phyloP scores from a whole-genome alignment of 2,113 vertebrate species.

The Rhinopomastus cyanomelas region DNA sequence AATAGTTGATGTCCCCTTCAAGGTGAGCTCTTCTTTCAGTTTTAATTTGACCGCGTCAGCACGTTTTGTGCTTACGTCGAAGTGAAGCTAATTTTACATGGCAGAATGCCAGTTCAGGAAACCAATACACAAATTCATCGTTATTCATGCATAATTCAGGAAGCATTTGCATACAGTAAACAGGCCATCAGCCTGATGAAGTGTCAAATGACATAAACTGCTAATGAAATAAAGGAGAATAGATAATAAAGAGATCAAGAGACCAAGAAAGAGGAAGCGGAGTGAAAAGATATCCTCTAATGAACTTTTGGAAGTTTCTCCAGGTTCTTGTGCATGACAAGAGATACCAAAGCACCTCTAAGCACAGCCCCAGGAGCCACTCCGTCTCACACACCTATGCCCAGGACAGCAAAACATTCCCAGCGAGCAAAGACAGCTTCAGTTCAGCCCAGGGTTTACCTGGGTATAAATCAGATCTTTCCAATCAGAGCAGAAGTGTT shows the following conservation, averaged over 20 bases:
- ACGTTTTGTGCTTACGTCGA: neutral
- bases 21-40: slow-evolving; percentile 23
- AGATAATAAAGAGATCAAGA: slow-evolving; percentile 28
- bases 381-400: neutral
- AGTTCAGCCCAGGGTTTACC: neutral
- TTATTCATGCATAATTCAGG: slow-evolving; percentile 66
- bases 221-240: slow-evolving; percentile 55
- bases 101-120: slow-evolving; percentile 54
- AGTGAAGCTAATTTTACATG: slow-evolving; percentile 54
- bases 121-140: slow-evolving; percentile 40
- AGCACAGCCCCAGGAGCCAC: neutral
- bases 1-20: neutral
- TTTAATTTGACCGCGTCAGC: neutral
- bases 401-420: neutral
- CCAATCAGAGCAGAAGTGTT: neutral
- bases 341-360: neutral
- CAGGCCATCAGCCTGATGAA: slow-evolving; percentile 51
- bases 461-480: neutral
- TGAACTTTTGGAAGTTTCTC: neutral
- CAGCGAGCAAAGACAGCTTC: neutral
- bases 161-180: slow-evolving; percentile 66
- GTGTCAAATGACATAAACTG: slow-evolving; percentile 36
- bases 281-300: neutral
- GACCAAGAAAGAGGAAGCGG: neutral
- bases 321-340: neutral